Evolutionary conservation across 2,113 vertebrate genomes (phyloP).

Genomic region (Dasyprocta punctata): DNA sequence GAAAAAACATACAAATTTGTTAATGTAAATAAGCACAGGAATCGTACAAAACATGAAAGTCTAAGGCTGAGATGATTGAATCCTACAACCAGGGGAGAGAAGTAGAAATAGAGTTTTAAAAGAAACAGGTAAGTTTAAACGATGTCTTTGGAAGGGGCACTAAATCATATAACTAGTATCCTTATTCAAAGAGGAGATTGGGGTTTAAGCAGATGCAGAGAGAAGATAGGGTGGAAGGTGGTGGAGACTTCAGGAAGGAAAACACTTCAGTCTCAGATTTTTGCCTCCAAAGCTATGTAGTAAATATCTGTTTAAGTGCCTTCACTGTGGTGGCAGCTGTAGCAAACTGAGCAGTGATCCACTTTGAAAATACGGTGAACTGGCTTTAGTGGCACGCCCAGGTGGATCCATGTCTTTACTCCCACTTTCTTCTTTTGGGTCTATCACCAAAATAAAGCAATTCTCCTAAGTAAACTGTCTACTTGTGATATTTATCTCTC

Average conservation of each 20-base stretch:
- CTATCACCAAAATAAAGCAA: not conserved
- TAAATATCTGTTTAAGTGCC: not conserved
- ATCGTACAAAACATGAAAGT: not conserved
- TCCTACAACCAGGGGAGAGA: not conserved
- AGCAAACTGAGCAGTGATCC: not conserved
- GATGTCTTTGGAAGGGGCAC: not conserved
- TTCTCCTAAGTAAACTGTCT: not conserved
- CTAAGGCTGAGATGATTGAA: not conserved
- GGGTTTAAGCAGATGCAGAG: rapidly evolving
- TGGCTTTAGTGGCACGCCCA: rapidly evolving
- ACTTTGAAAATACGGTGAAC: not conserved
- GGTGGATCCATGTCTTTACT: not conserved
- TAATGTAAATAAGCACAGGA: not conserved
- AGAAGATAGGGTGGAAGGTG: not conserved
- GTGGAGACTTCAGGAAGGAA: not conserved
- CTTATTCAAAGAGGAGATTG: not conserved
- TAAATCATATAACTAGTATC: not conserved
- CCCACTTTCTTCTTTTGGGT: not conserved
- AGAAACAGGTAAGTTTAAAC: not conserved
- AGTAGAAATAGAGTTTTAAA: not conserved
- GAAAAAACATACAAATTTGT: not conserved
- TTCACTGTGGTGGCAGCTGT: not conserved
- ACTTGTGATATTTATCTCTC: not conserved
- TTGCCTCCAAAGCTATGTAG: not conserved
- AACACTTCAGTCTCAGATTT: not conserved